Evolutionary conservation across 2,797 vertebrate genomes (phyloP), one percentile per base, ranked within the genome.

Genomic region (Argyrosomus regius): DNA sequence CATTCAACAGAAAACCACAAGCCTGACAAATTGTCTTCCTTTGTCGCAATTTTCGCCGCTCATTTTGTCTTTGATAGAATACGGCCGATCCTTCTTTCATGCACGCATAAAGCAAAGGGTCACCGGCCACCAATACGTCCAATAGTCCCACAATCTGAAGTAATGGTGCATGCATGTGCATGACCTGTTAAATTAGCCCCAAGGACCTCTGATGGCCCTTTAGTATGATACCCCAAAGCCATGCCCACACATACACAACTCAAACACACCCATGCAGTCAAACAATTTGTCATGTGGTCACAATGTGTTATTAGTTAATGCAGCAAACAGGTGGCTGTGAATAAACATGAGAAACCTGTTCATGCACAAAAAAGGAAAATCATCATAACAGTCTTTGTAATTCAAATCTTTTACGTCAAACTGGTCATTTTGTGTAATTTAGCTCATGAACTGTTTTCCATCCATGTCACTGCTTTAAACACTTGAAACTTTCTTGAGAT

Each of bases 141-240:
- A 61, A 66, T 28, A 24, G 48, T 18, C 65, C 26, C 65, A 75
- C 72, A 85, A 78, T 69, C 66, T 26, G 26, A 70, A 67, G 75
- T 35, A 61, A 78, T 57, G 83, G 54, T 24, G 77, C 63, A 48
- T 80, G 67, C 76, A 72, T 89, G 73, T 80, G 87, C 87, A 78
- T 89, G 92, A 92, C 92, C 92, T 89, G 91, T 87, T 87, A 88
- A 93, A 93, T 87, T 77, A 65, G n/a, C 81, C 84, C 77, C 65
- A 4, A 39, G 66, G 85, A 86, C 83, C 80, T 77, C 58, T 7
- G 63, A 80, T 39, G 78, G 63, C 48, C 72, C 73, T 82, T 79
- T 18, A 45, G n/a, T 41, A 31, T 13, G 43, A 77, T 14, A n/a
- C 39, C 56, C 12, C 35, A 7, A 17, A 54, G 24, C 46, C 50